Percentiles rank a stretch among this genome's conserved stretches.
Conservation (phyloP, 2,797 vertebrate genomes). For the Eleutherodactylus coqui region DNA sequence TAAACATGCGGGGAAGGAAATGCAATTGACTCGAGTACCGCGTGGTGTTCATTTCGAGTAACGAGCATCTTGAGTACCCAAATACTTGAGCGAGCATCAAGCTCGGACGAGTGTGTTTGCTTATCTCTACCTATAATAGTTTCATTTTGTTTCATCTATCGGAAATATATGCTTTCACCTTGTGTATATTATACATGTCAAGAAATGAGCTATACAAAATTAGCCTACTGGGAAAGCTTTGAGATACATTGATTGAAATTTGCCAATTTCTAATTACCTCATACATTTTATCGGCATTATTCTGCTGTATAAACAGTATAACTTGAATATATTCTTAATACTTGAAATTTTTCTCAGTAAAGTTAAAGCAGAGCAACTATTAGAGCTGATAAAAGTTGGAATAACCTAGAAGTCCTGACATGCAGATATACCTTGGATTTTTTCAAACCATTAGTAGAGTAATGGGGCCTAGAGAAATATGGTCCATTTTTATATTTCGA, state of each 20-base stretch:
- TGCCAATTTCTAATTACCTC: background rate
- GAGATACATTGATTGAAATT: background rate
- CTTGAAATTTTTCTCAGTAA: background rate
- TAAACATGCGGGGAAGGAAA: too few species aligned
- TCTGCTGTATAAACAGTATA: background rate
- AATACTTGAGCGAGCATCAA: too few species aligned
- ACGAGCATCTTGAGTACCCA: too few species aligned
- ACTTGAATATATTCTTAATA: background rate
- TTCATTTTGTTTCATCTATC: too few species aligned
- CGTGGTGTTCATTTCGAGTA: too few species aligned
- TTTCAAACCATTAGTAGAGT: slow-evolving; percentile 44
- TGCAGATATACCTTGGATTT: slow-evolving; percentile 34
- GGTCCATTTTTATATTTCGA: slow-evolving; percentile 29
- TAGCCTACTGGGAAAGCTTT: too few species aligned
- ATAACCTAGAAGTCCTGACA: slow-evolving; percentile 42
- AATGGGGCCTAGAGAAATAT: slow-evolving; percentile 41
- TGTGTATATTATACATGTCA: too few species aligned
- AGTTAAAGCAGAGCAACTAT: background rate
- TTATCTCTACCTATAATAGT: too few species aligned
- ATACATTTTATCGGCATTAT: background rate
- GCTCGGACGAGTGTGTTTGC: too few species aligned
- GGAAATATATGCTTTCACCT: too few species aligned
- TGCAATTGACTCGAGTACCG: too few species aligned
- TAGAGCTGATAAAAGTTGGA: slow-evolving; percentile 25
- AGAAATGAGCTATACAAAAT: too few species aligned